Percentiles rank a stretch among this genome's conserved stretches.
Evolutionary conservation across 2,888 invertebrate species (phyloP).

Genomic region (Enchytraeus crypticus): DNA sequence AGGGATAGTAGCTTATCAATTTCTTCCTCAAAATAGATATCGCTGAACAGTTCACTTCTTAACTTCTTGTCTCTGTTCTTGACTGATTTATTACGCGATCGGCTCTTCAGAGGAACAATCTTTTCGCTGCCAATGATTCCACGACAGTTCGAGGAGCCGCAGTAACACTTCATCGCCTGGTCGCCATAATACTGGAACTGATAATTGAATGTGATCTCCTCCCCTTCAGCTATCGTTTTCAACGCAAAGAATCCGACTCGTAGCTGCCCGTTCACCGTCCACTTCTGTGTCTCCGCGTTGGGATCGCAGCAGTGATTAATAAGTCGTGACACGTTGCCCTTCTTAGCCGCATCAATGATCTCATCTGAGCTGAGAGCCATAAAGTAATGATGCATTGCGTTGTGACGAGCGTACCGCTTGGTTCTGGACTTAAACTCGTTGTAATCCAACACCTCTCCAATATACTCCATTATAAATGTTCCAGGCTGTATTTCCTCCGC

Average conservation of each 20-base stretch:
- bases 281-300: constrained; percentile 94
- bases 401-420: constrained; percentile 77
- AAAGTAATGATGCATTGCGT: constrained; percentile 88
- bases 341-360: constrained; percentile 89
- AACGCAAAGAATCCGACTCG: constrained; percentile 94
- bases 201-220: constrained; percentile 98
- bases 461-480: constrained; percentile 93
- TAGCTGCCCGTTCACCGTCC: constrained; percentile 61
- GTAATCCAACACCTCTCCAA: constrained; percentile 89
- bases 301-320: constrained; percentile 99
- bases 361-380: constrained; percentile 90
- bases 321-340: constrained; percentile 91
- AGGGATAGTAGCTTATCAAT: constrained; percentile 67
- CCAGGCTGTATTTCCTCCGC: constrained; percentile 58
- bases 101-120: constrained; percentile 31
- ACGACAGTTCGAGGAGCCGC: constrained; percentile 77
- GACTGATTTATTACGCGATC: constrained; percentile 19
- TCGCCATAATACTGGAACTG: constrained; percentile 86
- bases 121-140: constrained; percentile 75
- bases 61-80: constrained; percentile 48
- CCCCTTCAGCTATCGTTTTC: constrained; percentile 69
- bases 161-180: constrained; percentile 73
- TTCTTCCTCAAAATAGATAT: constrained; percentile 73
- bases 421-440: constrained; percentile 83
- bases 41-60: constrained; percentile 56